Percentiles rank a stretch among this genome's conserved stretches.
Evolutionary conservation across 92 coral and sea anemone genomes (phyloP).

Genomic region (Porites lobata): DNA sequence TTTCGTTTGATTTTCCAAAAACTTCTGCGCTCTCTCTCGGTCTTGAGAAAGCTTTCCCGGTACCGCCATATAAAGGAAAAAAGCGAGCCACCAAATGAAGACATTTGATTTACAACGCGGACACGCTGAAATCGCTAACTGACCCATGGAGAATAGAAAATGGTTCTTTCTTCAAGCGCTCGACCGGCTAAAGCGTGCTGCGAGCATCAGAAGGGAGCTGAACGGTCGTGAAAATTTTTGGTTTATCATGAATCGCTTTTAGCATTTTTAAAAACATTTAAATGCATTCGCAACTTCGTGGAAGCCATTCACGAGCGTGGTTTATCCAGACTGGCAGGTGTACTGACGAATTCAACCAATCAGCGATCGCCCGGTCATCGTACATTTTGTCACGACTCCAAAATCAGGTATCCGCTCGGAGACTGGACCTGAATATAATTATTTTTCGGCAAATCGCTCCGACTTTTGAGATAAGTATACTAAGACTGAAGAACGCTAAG

Average conservation of each 20-base stretch:
- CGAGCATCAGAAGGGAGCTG: neutral
- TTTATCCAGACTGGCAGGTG: conserved; percentile 47
- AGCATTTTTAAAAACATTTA: neutral
- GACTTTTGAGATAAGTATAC: too few species aligned
- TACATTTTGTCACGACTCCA: too few species aligned
- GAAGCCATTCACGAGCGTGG: conserved; percentile 12
- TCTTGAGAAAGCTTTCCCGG: conserved; percentile 19
- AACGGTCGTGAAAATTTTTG: neutral
- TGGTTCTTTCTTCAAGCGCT: neutral
- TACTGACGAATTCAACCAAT: conserved; percentile 7
- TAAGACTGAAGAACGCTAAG: too few species aligned
- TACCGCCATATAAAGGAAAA: neutral
- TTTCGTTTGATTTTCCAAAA: conserved; percentile 47
- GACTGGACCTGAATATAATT: too few species aligned
- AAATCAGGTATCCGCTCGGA: too few species aligned
- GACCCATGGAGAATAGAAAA: neutral
- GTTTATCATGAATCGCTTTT: conserved; percentile 16
- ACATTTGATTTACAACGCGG: neutral
- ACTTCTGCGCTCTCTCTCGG: conserved; percentile 18
- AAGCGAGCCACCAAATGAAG: neutral
- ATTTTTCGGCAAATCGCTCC: too few species aligned
- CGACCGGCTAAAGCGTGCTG: neutral
- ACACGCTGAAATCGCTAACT: neutral
- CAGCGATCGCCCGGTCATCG: conserved; percentile 19
- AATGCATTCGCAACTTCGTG: neutral